Evolutionary conservation across 2,888 invertebrate genomes (phyloP), one percentile per base, ranked within the genome.

Genomic region (Standfussiana lucernea): DNA sequence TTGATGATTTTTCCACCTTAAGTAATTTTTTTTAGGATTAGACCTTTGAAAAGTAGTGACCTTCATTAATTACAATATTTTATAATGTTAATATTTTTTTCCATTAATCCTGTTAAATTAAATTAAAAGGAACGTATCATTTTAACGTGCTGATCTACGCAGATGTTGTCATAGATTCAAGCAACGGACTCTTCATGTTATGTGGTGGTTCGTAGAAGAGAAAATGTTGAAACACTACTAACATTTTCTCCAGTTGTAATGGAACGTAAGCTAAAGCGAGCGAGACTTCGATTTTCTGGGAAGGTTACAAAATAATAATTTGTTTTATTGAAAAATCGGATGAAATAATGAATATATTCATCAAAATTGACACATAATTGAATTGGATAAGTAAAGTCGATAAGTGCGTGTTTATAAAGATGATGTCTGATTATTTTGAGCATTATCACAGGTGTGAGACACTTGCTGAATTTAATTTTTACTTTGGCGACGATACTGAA

Each of bases 381-480:
- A 67, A 45, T 79, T 74, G 45, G 75, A 45, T 65, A 64, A 50
- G 37, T 59, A 45, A 72, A 67, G 47, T 45, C 50, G 61, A 42
- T 28, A 71, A 67, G 47, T 77, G 59, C 42, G 69, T 68, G 62
- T 62, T 68, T 45, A 89, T 88, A 90, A 77, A 94, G 89, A 78
- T 78, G 88, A 96, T 96, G 95, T 94, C 96, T 32, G 95, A 96
- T 82, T 95, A 94, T 90, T 95, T 92, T 84, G 95, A 95, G 84
- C 93, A 94, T 84, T 94, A 94, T 83, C 95, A 96, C 86, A 97
- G 97, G 85, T 98, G 98, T 97, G 97, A 98, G 92, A 97, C 97
- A 79, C 96, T 98, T 84, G 98, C 98, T 56, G 97, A 98, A 94
- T 97, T 98, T 89, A 96, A 96, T 90, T 97, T 96, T 82, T 90